These are phyloP conservation scores for Nipponia nippon DNA, from an alignment of 2,113 vertebrate genomes.

Conservation along the genomic window DNA sequence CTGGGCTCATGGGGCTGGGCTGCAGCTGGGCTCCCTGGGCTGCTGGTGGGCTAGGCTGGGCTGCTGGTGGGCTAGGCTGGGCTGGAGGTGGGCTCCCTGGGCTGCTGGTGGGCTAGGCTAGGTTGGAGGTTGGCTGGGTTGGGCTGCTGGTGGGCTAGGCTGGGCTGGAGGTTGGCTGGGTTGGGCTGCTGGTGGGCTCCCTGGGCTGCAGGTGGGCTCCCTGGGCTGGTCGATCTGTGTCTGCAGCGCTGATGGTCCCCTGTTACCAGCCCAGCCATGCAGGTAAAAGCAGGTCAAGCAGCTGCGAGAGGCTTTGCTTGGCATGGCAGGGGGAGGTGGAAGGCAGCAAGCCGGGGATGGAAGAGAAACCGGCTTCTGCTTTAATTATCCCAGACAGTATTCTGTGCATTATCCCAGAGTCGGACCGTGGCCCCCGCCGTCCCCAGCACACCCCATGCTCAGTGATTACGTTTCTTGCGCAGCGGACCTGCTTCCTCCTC, in stretches of 20 bases:
- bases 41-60: not conserved
- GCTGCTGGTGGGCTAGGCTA: not conserved
- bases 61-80: not conserved
- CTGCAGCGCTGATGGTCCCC: not conserved
- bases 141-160: not conserved
- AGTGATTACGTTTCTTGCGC: rapidly evolving
- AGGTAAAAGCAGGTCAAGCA: not conserved
- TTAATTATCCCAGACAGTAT: not conserved
- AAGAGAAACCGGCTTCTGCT: not conserved
- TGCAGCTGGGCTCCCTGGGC: not conserved
- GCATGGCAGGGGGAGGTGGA: not conserved
- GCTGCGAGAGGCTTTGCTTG: not conserved
- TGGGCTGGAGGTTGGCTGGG: not conserved
- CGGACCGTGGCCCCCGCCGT: rapidly evolving
- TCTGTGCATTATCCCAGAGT: rapidly evolving
- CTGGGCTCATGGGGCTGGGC: no score
- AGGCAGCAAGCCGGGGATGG: not conserved
- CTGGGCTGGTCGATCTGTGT: not conserved
- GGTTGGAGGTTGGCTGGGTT: not conserved
- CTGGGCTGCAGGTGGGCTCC: not conserved
- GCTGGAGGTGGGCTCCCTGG: not conserved
- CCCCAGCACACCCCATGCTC: not conserved
- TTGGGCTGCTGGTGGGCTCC: not conserved
- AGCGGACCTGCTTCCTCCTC: not conserved
- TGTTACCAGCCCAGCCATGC: not conserved